Evolutionary conservation across 2,113 vertebrate species (phyloP).

Genomic region (Aythya baeri): DNA sequence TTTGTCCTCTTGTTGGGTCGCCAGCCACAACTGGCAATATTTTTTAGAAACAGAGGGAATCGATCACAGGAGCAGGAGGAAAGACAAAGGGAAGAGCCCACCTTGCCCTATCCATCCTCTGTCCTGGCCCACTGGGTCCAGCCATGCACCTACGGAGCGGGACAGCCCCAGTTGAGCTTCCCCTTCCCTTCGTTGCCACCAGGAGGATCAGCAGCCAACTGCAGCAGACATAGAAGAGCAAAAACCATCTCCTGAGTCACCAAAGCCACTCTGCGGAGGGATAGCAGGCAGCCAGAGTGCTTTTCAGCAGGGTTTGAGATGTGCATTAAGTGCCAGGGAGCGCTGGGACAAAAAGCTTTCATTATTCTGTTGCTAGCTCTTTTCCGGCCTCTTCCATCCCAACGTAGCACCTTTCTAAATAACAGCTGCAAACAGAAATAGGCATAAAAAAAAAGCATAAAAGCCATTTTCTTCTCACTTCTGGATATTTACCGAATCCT

Average conservation of each 20-base stretch:
- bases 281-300: no score
- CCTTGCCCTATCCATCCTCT: background rate
- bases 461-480: background rate
- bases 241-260: background rate
- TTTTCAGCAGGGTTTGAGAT: background rate
- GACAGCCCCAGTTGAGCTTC: rapidly evolving
- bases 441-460: background rate
- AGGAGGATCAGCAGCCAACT: rapidly evolving
- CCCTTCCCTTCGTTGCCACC: background rate
- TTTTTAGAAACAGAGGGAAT: no score
- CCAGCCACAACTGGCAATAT: background rate
- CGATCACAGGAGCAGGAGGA: background rate
- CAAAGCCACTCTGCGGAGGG: background rate
- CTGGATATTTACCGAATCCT: background rate
- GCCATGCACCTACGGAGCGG: rapidly evolving
- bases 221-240: background rate
- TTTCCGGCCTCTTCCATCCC: background rate
- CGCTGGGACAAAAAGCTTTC: background rate
- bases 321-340: background rate
- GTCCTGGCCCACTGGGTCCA: background rate
- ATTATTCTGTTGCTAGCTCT: no score
- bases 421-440: background rate
- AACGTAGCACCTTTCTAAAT: background rate
- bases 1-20: background rate
- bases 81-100: rapidly evolving